These are phyloP conservation scores for Eurosta solidaginis DNA, from an alignment of 1,140 invertebrate species.

Conservation along the genomic window DNA sequence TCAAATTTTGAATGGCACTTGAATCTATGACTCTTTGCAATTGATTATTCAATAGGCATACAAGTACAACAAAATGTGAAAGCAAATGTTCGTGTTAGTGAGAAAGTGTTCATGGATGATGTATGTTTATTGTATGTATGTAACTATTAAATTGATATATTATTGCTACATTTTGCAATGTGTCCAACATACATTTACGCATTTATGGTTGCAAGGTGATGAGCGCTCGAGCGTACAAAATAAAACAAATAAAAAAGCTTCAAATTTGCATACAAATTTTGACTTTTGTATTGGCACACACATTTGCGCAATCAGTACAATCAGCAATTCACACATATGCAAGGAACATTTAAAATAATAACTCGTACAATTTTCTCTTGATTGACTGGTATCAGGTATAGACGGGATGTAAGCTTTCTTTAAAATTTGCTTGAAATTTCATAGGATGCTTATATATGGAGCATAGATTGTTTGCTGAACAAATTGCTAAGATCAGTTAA, in stretches of 20 bases:
- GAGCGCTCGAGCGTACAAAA: neutral
- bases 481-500: no score
- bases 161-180: neutral
- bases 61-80: neutral
- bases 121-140: neutral
- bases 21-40: neutral
- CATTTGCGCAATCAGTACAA: neutral
- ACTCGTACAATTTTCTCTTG: neutral
- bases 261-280: slow-evolving; percentile 14
- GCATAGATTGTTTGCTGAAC: no score
- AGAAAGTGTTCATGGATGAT: neutral
- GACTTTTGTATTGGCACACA: neutral
- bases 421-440: no score
- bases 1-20: neutral
- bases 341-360: neutral
- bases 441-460: no score
- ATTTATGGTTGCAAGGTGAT: neutral
- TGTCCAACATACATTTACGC: neutral
- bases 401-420: neutral
- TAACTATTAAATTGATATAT: neutral
- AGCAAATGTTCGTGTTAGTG: neutral
- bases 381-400: no score
- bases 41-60: slow-evolving; percentile 11
- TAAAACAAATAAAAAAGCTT: neutral
- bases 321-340: neutral